A percentile compares a stretch with the other conserved stretches of the same genome.
phyloP scores from a whole-genome alignment of 1,140 invertebrate genomes.

The Drosophila sucinea region DNA sequence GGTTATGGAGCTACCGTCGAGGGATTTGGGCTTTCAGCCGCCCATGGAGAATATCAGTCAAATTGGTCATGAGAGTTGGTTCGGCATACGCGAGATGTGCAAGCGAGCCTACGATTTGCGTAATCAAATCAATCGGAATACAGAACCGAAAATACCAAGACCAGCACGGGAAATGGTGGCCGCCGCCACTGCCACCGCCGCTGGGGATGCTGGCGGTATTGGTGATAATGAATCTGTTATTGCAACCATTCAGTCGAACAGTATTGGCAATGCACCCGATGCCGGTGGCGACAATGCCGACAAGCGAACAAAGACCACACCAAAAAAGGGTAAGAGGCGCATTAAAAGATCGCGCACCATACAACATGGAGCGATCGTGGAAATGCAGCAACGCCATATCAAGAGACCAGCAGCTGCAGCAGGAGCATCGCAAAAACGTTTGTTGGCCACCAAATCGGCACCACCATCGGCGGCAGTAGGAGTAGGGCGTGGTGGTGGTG shows the following conservation, averaged over 20 bases:
- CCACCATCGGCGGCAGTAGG: slow-evolving; percentile 6
- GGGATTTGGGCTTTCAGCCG: slow-evolving; percentile 86
- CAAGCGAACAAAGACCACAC: slow-evolving; percentile 13
- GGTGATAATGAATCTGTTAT: not conserved
- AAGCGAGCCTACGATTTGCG: slow-evolving; percentile 65
- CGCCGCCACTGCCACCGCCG: too few relatives aligned
- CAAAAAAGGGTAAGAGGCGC: slow-evolving; percentile 52
- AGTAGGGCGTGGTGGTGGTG: too few relatives aligned
- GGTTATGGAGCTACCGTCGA: slow-evolving; percentile 88
- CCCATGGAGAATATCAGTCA: slow-evolving; percentile 86
- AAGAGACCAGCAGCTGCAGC: too few relatives aligned
- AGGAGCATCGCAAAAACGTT: not conserved
- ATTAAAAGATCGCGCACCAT: slow-evolving; percentile 33
- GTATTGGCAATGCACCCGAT: not conserved
- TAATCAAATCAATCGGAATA: slow-evolving; percentile 40
- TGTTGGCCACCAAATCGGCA: slow-evolving; percentile 20
- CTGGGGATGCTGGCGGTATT: not conserved
- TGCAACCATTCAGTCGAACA: not conserved
- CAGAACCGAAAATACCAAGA: slow-evolving; percentile 44
- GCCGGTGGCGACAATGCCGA: not conserved
- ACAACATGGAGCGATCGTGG: slow-evolving; percentile 43
- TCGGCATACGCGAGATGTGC: slow-evolving; percentile 82
- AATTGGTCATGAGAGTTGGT: slow-evolving; percentile 85
- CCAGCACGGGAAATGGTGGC: not conserved
- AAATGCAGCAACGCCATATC: slow-evolving; percentile 37